Evolutionary conservation across 2,888 invertebrate species (phyloP).

Genomic region (Morpho helenor): DNA sequence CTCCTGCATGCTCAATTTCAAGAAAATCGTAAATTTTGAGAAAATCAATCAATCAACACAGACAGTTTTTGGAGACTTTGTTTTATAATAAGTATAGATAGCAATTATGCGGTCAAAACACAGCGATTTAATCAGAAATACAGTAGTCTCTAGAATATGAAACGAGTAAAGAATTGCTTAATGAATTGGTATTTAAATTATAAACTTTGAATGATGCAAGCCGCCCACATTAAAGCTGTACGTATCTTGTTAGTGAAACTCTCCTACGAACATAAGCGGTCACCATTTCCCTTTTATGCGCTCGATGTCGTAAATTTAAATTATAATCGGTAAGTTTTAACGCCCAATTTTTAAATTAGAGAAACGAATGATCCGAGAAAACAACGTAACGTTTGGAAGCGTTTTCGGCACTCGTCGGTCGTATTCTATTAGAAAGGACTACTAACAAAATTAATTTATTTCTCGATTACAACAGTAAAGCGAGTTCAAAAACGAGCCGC

Average conservation of each 20-base stretch:
- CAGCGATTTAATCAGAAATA: conserved; percentile 17
- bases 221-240: conserved; percentile 36
- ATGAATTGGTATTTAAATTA: conserved; percentile 23
- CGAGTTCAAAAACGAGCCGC: conserved; percentile 70
- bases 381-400: conserved; percentile 45
- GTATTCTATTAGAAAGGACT: conserved; percentile 73
- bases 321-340: conserved; percentile 71
- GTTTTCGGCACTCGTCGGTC: conserved; percentile 41
- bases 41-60: too few relatives aligned
- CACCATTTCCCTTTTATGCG: conserved; percentile 56
- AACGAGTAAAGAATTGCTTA: conserved; percentile 21
- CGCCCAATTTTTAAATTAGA: conserved; percentile 70
- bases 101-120: conserved; percentile 16
- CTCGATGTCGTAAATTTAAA: conserved; percentile 66
- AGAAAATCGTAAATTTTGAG: too few relatives aligned
- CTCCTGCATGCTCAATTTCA: too few relatives aligned
- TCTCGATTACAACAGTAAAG: conserved; percentile 72
- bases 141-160: conserved; percentile 22
- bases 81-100: conserved; percentile 1
- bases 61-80: too few relatives aligned
- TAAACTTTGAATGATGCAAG: conserved; percentile 24
- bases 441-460: conserved; percentile 78
- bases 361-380: conserved; percentile 62
- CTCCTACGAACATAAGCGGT: conserved; percentile 42
- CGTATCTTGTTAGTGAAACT: conserved; percentile 57